A percentile compares a stretch with the other conserved stretches of the same genome.
phyloP scores from a whole-genome alignment of 2,888 invertebrate genomes.

The Meloe dianella region DNA sequence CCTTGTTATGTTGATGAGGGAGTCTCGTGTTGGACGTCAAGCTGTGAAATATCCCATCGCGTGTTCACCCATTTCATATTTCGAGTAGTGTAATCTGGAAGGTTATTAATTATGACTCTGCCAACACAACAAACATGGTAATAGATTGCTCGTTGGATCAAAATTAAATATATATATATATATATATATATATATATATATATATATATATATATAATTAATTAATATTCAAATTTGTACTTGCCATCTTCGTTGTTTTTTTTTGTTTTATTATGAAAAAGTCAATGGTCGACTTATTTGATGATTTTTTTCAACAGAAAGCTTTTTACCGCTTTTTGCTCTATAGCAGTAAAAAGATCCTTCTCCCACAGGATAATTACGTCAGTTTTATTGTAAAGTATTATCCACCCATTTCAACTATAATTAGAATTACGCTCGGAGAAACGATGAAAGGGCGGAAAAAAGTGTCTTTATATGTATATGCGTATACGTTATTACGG shows the following conservation, averaged over 20 bases:
- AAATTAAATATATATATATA: conserved; percentile 3
- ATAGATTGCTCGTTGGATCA: conserved; percentile 21
- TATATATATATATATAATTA: background rate
- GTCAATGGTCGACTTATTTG: background rate
- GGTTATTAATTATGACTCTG: conserved; percentile 27
- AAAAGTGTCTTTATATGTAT: conserved; percentile 17
- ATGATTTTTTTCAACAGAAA: background rate
- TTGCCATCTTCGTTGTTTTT: background rate
- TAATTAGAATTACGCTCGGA: conserved; percentile 15
- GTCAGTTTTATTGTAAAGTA: conserved; percentile 14
- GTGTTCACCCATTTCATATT: conserved; percentile 28
- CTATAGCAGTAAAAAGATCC: background rate
- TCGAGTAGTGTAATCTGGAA: conserved; percentile 28
- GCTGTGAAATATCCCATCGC: conserved; percentile 31
- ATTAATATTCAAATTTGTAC: conserved; percentile 16
- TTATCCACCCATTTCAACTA: conserved; percentile 10
- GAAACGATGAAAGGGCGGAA: background rate
- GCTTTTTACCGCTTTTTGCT: background rate
- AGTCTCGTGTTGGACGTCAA: conserved; percentile 32
- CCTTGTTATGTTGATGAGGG: conserved; percentile 25
- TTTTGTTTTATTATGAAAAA: background rate
- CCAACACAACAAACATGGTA: conserved; percentile 26
- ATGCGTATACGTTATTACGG: conserved; percentile 27
- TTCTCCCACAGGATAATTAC: conserved; percentile 1
- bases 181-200: background rate